Evolutionary conservation across 2,888 invertebrate genomes (phyloP).

Genomic region (Melikaiella ostensackeni): DNA sequence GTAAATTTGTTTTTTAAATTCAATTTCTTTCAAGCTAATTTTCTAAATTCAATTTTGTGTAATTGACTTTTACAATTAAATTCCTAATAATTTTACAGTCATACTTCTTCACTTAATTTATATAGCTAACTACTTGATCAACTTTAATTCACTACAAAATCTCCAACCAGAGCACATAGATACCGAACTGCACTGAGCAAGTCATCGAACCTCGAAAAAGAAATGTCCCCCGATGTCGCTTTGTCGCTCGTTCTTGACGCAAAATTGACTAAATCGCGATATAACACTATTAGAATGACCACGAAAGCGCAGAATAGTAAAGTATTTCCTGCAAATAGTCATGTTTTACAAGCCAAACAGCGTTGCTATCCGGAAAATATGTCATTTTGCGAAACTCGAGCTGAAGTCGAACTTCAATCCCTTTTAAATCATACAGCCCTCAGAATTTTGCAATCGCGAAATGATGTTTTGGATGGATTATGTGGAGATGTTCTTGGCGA

Average conservation of each 20-base stretch:
- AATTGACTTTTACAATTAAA: too few species aligned
- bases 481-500: not conserved
- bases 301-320: not conserved
- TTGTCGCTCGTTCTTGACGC: slow-evolving; percentile 13
- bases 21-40: too few species aligned
- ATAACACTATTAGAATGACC: not conserved
- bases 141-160: slow-evolving; percentile 25
- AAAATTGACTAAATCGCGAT: slow-evolving; percentile 35
- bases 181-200: slow-evolving; percentile 18
- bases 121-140: too few species aligned
- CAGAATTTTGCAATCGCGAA: slow-evolving; percentile 37
- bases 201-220: slow-evolving; percentile 2
- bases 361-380: not conserved
- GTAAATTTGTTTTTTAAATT: too few species aligned
- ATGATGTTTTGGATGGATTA: slow-evolving; percentile 22
- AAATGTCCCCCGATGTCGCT: slow-evolving; percentile 32
- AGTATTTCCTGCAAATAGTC: slow-evolving; percentile 3
- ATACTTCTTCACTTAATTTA: too few species aligned
- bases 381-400: not conserved
- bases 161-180: slow-evolving; percentile 24
- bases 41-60: too few species aligned
- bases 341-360: slow-evolving; percentile 37
- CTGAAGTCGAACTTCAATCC: slow-evolving; percentile 3
- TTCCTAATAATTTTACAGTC: too few species aligned
- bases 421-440: slow-evolving; percentile 36